Evolutionary conservation across 2,113 vertebrate genomes (phyloP), one percentile per base, ranked within the genome.

Genomic region (Candoia aspera): DNA sequence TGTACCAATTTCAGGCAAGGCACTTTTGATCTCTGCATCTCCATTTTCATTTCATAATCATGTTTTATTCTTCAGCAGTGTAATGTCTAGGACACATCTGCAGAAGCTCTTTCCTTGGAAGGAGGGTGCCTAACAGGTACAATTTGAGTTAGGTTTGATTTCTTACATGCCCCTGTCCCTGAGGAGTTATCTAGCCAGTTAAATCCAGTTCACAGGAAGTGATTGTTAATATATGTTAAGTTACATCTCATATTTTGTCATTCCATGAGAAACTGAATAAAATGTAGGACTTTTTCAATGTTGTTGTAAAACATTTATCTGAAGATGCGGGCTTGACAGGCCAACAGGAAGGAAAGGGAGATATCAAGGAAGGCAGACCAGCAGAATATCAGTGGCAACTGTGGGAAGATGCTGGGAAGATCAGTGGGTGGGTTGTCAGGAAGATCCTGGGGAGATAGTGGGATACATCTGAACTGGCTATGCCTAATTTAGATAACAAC

Each of bases 1-100:
- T n/a, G 33, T 90, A 15, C 53, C 86, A 42, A 87, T 54, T 1
- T 79, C n/a, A 26, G 68, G 33, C 58, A 49, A 68, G 57, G 13
- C 33, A 46, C 33, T n/a, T 91, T 91, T 85, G 53, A 64, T 85
- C 49, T 88, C 55, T 88, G 64, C 21, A 57, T 68, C 49, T 88
- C 55, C 10, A 19, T n/a, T 88, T 88, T 53, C 46, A 60, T 88
- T 84, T 49, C 53, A 37, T 60, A 60, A 60, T 15, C 37, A 60
- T 15, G 15, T 3, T 49, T 24, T 46, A n/a, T 55, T 83, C 37
- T 46, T 37, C 62, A 83, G 64, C 8, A n/a, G 29, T 29, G 33
- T 46, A 46, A 46, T 26, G 4, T 42, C 23, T 88, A 88, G 10
- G 24, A 26, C 1, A n/a, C 15, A 37, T 64, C 64, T 64, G 46